phyloP scores from a whole-genome alignment of 2,797 vertebrate species.

The Chromis chromis region DNA sequence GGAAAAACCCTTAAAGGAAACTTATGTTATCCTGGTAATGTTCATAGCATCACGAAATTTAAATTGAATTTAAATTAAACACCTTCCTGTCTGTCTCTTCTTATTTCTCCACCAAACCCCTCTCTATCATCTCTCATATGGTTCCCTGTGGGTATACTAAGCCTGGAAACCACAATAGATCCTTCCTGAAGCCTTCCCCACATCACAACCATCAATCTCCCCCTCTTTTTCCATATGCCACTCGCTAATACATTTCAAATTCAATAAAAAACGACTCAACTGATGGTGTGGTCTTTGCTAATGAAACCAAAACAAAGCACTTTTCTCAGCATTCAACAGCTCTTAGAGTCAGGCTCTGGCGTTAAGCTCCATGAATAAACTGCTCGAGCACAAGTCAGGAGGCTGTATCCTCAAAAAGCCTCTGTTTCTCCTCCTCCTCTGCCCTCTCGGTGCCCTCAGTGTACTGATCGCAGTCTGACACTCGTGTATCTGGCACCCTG shows the following conservation, averaged over 20 bases:
- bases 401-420: neutral
- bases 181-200: neutral
- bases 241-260: neutral
- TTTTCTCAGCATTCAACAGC: neutral
- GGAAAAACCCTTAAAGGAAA: no score
- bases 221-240: constrained; percentile 4
- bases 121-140: neutral
- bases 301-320: constrained; percentile 10
- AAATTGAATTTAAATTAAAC: no score
- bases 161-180: neutral
- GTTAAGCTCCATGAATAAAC: neutral
- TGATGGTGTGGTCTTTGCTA: neutral
- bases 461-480: constrained; percentile 48
- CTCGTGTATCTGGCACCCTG: constrained; percentile 53
- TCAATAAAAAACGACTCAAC: neutral
- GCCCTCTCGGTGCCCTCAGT: constrained; percentile 41
- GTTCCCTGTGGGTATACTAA: neutral
- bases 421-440: neutral
- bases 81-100: constrained; percentile 1
- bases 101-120: neutral
- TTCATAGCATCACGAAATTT: neutral
- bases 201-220: neutral
- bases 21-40: no score
- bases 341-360: no score
- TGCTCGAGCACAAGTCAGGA: no score